Evolutionary conservation across 2,888 invertebrate genomes (phyloP).

Genomic region (Bugulina stolonifera): DNA sequence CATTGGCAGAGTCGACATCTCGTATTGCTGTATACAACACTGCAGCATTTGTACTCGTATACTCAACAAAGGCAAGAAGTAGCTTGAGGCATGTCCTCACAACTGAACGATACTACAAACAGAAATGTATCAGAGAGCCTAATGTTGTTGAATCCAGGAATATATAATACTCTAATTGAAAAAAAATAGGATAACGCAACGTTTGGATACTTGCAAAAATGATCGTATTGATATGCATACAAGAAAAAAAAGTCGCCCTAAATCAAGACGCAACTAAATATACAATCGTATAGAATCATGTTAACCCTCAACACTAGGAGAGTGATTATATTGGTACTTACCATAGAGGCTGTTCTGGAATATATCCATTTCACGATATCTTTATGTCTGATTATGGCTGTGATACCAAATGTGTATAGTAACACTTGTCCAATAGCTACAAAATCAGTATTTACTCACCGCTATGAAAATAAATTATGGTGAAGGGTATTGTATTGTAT

Average conservation of each 20-base stretch:
- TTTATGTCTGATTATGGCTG: conserved; percentile 93
- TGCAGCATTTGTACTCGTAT: conserved; percentile 87
- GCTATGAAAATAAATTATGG: too few relatives aligned
- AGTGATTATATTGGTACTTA: conserved; percentile 33
- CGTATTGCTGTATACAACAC: conserved; percentile 84
- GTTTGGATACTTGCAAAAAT: too few relatives aligned
- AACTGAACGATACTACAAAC: conserved; percentile 73
- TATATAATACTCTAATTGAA: too few relatives aligned
- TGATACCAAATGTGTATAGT: conserved; percentile 99
- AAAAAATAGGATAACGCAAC: too few relatives aligned
- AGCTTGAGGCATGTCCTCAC: conserved; percentile 96
- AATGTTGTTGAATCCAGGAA: too few relatives aligned
- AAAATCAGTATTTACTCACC: too few relatives aligned
- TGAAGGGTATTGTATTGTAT: too few relatives aligned
- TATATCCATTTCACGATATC: conserved; percentile 97
- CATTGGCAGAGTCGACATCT: conserved; percentile 58
- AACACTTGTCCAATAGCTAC: conserved; percentile 79
- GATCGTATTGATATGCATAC: too few relatives aligned
- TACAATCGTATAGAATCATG: too few relatives aligned
- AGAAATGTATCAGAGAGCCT: background rate
- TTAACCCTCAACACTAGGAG: too few relatives aligned
- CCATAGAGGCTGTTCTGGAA: conserved; percentile 61
- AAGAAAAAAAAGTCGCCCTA: too few relatives aligned
- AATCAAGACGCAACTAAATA: too few relatives aligned
- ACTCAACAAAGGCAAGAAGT: conserved; percentile 94